These are phyloP conservation scores for Oostethus manadensis DNA, from an alignment of 2,113 vertebrate genomes.

Conservation along the genomic window DNA sequence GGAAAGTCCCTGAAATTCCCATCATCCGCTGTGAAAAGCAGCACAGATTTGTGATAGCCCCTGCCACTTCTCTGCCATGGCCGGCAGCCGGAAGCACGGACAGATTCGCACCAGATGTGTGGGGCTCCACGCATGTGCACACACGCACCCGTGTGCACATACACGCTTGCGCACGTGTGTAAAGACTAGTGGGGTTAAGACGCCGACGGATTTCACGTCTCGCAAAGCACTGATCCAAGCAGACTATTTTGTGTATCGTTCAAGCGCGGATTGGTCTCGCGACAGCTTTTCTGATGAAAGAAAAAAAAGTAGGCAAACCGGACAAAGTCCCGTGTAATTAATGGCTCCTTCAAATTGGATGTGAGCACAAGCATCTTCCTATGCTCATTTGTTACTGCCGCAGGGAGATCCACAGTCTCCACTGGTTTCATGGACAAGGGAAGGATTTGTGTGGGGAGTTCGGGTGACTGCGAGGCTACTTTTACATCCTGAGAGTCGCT, in stretches of 20 bases:
- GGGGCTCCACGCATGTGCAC: slow-evolving; percentile 29
- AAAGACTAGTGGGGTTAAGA: slow-evolving; percentile 41
- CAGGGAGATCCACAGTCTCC: no score
- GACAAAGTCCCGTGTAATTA: slow-evolving; percentile 55
- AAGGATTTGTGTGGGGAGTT: slow-evolving; percentile 12
- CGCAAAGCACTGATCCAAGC: slow-evolving; percentile 50
- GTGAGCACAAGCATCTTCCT: no score
- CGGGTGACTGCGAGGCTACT: background rate
- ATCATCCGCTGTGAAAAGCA: slow-evolving; percentile 70
- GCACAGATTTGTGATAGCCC: slow-evolving; percentile 72
- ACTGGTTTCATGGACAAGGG: background rate
- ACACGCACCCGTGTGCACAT: background rate
- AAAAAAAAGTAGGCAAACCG: slow-evolving; percentile 48
- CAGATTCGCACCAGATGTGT: slow-evolving; percentile 75
- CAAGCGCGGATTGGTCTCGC: slow-evolving; percentile 39
- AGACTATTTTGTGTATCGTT: slow-evolving; percentile 60
- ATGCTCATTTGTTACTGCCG: no score
- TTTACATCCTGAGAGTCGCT: background rate
- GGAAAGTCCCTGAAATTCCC: slow-evolving; percentile 75
- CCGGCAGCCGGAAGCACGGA: slow-evolving; percentile 68
- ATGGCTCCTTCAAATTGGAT: slow-evolving; percentile 25
- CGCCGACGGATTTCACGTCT: slow-evolving; percentile 46
- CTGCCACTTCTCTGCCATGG: slow-evolving; percentile 73
- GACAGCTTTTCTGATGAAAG: slow-evolving; percentile 55
- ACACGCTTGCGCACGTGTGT: background rate